These are phyloP conservation scores for Pangasius sanitwongsei DNA, from an alignment of 2,797 vertebrate genomes.

Conservation along the genomic window DNA sequence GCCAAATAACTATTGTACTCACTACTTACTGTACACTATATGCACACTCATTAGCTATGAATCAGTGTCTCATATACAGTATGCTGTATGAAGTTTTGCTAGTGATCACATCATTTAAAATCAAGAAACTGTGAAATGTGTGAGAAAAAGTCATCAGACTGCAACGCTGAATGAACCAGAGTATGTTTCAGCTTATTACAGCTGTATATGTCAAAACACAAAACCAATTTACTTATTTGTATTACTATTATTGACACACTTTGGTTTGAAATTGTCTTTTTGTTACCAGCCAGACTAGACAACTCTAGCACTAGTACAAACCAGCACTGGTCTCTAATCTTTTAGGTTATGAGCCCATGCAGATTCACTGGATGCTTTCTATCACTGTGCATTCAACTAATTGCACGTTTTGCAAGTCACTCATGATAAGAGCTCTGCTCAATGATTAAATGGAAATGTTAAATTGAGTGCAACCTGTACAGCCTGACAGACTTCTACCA, in stretches of 20 bases:
- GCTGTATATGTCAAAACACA: background rate
- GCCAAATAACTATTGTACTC: background rate
- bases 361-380: background rate
- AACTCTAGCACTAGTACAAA: background rate
- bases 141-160: background rate
- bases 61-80: background rate
- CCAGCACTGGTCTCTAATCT: background rate
- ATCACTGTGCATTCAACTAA: slow-evolving; percentile 16
- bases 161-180: background rate
- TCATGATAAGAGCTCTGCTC: background rate
- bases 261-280: background rate
- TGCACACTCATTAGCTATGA: too few species aligned
- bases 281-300: background rate
- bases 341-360: background rate
- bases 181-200: background rate
- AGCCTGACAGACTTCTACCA: background rate
- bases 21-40: background rate
- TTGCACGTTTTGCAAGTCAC: background rate
- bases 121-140: background rate
- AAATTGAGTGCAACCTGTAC: slow-evolving; percentile 9
- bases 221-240: background rate
- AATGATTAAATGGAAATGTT: slow-evolving; percentile 22
- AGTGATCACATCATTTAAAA: background rate
- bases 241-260: background rate
- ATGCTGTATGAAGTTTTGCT: background rate